Evolutionary conservation across 2,113 vertebrate species (phyloP).

Genomic region (Pagrus major): DNA sequence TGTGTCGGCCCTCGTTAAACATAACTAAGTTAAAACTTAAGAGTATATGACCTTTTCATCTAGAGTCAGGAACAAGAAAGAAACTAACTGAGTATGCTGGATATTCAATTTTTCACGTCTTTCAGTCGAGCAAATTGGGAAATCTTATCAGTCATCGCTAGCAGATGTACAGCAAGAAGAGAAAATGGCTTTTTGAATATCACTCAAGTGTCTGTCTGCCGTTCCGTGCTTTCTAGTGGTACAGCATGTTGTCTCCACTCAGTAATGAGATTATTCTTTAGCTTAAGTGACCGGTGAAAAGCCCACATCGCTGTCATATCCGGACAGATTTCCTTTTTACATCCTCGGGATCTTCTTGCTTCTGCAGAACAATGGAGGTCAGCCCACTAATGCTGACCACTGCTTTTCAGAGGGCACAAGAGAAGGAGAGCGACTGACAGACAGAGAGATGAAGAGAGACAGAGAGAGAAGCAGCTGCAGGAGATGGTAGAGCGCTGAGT

Average conservation of each 20-base stretch:
- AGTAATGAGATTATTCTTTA: constrained; percentile 75
- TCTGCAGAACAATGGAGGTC: constrained; percentile 71
- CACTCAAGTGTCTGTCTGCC: constrained; percentile 58
- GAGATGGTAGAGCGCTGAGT: constrained; percentile 13
- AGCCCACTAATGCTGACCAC: constrained; percentile 73
- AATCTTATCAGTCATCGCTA: constrained; percentile 74
- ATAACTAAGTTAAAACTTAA: constrained; percentile 15
- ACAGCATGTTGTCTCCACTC: constrained; percentile 51
- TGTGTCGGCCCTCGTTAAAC: not conserved
- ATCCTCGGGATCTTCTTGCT: constrained; percentile 60
- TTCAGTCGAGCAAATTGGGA: constrained; percentile 53
- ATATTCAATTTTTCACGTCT: constrained; percentile 53
- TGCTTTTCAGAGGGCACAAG: constrained; percentile 60
- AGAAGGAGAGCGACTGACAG: constrained; percentile 50
- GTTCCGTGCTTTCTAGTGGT: constrained; percentile 61
- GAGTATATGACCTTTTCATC: constrained; percentile 27
- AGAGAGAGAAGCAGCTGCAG: constrained; percentile 13
- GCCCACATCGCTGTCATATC: constrained; percentile 73
- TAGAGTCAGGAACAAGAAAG: constrained; percentile 17
- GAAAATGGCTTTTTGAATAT: constrained; percentile 71
- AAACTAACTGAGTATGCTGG: constrained; percentile 15
- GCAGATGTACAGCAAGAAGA: constrained; percentile 58
- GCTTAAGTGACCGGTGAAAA: constrained; percentile 75
- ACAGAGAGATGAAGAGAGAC: constrained; percentile 43
- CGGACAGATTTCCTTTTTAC: constrained; percentile 69